phyloP scores from a whole-genome alignment of 92 coral and sea anemone genomes.

The Zoanthus sociatus region DNA sequence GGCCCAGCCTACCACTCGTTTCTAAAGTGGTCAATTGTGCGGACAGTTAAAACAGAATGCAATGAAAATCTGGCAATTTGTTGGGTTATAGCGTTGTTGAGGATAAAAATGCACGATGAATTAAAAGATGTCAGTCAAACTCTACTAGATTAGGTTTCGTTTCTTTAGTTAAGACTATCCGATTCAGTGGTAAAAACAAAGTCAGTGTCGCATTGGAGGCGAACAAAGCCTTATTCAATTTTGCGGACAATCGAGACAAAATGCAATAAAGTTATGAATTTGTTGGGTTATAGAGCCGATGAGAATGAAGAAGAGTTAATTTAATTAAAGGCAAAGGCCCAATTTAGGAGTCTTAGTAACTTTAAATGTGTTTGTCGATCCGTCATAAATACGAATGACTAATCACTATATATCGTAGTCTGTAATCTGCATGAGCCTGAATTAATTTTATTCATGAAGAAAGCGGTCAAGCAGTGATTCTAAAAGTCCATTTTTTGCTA shows the following conservation, averaged over 20 bases:
- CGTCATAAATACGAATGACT: no score
- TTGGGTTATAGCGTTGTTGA: slow-evolving; percentile 86
- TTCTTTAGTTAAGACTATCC: background rate
- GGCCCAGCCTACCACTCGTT: no score
- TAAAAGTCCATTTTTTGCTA: no score
- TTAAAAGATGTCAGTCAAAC: slow-evolving; percentile 72
- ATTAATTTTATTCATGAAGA: no score
- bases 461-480: no score
- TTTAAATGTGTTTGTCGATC: no score
- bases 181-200: slow-evolving; percentile 61
- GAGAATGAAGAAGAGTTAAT: slow-evolving; percentile 83
- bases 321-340: no score
- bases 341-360: no score
- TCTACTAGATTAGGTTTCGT: slow-evolving; percentile 55
- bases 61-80: slow-evolving; percentile 78
- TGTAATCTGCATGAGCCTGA: no score
- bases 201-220: slow-evolving; percentile 71
- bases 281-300: slow-evolving; percentile 82
- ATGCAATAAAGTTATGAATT: slow-evolving; percentile 84
- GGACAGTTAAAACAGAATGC: slow-evolving; percentile 83
- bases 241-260: slow-evolving; percentile 83
- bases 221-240: slow-evolving; percentile 80
- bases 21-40: slow-evolving; percentile 36
- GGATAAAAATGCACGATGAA: slow-evolving; percentile 67
- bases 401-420: no score